Conservation (phyloP, 1,140 invertebrate genomes). For the Diuraphis noxia region DNA sequence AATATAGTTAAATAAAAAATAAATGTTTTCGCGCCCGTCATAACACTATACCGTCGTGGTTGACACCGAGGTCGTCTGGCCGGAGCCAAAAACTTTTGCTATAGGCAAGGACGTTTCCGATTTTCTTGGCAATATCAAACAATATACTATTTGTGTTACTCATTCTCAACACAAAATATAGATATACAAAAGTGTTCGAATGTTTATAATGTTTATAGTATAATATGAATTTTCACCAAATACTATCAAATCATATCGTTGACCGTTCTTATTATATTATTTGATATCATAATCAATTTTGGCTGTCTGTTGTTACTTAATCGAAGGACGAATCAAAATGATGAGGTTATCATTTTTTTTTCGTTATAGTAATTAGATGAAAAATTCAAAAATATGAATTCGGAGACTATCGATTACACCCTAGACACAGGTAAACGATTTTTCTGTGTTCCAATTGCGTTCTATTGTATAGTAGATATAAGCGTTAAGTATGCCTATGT, state of each 20-base stretch:
- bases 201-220: not conserved
- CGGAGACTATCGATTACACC: no score
- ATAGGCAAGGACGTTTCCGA: not conserved
- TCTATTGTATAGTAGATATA: no score
- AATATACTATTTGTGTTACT: conserved; percentile 14
- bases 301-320: not conserved
- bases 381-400: not conserved
- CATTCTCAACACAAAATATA: not conserved
- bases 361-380: not conserved
- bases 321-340: conserved; percentile 33
- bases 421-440: no score
- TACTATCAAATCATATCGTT: not conserved
- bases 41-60: not conserved
- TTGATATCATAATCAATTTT: conserved; percentile 43
- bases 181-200: not conserved
- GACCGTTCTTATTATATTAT: not conserved
- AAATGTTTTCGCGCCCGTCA: not conserved
- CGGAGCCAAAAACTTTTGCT: conserved; percentile 12
- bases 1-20: not conserved
- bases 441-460: no score
- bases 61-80: conserved; percentile 32
- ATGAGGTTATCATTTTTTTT: not conserved
- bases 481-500: no score
- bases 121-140: conserved; percentile 11
- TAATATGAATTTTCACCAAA: not conserved